Evolutionary conservation across 2,888 invertebrate genomes (phyloP), one percentile per base, ranked within the genome.

Genomic region (Eupithecia abbreviata): DNA sequence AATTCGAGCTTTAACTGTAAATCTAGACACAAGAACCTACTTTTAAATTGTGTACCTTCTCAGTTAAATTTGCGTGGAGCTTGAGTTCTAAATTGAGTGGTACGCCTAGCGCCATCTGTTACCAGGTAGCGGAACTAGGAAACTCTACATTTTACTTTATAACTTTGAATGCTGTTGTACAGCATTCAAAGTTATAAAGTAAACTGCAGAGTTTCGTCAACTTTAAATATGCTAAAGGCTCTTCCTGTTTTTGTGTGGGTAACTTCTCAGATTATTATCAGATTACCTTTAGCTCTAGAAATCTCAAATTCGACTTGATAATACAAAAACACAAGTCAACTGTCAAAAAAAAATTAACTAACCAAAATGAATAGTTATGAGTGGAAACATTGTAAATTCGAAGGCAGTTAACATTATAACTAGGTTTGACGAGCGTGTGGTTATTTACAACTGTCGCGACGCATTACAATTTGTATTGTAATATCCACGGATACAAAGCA

Each of bases 401-500:
- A 68, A 71, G 18, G 70, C 71, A 73, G 62, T 62, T 72, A 74
- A 74, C 58, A 78, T 77, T 74, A 76, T 70, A 75, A 70, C 74
- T 51, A 68, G 41, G 41, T 76, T 62, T 74, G 79, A 72, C 80
- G 75, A 79, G 79, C 81, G 80, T 83, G 83, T 82, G 83, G 83
- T 75, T 89, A 90, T 90, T 91, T 90, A 90, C 87, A 88, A 88
- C 88, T 90, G 89, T 88, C 89, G 86, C 89, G 86, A 83, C 89
- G 87, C 85, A 91, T 92, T 89, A 92, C 90, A 91, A 91, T 90
- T 91, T 90, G 89, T 92, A 90, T 90, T 90, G 90, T 90, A 86
- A 90, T 92, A 92, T 93, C 91, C 92, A 90, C 92, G 90, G 92
- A 92, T 90, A 90, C 88, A 88, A 85, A 87, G 87, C 90, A 87